These are phyloP conservation scores for Mesaphorura yosii DNA, from an alignment of 1,140 invertebrate genomes.

Conservation along the genomic window DNA sequence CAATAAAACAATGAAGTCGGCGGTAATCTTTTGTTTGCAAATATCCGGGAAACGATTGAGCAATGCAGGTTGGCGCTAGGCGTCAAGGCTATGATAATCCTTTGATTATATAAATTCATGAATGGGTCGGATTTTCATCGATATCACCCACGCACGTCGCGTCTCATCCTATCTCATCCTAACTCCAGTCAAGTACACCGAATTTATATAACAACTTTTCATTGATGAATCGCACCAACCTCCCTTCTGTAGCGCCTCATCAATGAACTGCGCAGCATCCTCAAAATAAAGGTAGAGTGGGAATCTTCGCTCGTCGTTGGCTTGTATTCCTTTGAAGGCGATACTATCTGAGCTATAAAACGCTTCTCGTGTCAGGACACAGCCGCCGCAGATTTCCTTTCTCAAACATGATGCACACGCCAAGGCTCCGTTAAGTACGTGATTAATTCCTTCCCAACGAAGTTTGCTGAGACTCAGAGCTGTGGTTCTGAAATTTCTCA, in stretches of 20 bases:
- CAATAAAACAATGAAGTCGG: too few relatives aligned
- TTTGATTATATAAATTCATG: too few relatives aligned
- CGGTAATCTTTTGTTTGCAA: too few relatives aligned
- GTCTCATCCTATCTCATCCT: too few relatives aligned
- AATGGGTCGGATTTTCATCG: too few relatives aligned
- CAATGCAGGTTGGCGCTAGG: too few relatives aligned
- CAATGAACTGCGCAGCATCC: constrained; percentile 37
- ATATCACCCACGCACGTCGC: too few relatives aligned
- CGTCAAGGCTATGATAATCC: too few relatives aligned
- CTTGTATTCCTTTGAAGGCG: constrained; percentile 37
- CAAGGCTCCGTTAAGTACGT: constrained; percentile 38
- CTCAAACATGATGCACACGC: constrained; percentile 34
- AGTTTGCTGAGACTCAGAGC: constrained; percentile 36
- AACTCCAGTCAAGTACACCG: too few relatives aligned
- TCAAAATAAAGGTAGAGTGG: constrained; percentile 36
- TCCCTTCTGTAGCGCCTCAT: constrained; percentile 33
- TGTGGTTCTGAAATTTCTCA: constrained; percentile 33
- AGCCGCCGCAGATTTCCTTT: constrained; percentile 21
- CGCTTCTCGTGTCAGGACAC: constrained; percentile 34
- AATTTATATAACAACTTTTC: too few relatives aligned
- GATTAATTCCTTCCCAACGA: constrained; percentile 35
- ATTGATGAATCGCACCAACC: constrained; percentile 28
- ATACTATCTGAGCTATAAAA: constrained; percentile 36
- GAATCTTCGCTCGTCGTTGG: constrained; percentile 35
- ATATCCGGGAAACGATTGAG: too few relatives aligned